Conservation (phyloP, 1,140 invertebrate genomes). For the Drosophila paulistorum region DNA sequence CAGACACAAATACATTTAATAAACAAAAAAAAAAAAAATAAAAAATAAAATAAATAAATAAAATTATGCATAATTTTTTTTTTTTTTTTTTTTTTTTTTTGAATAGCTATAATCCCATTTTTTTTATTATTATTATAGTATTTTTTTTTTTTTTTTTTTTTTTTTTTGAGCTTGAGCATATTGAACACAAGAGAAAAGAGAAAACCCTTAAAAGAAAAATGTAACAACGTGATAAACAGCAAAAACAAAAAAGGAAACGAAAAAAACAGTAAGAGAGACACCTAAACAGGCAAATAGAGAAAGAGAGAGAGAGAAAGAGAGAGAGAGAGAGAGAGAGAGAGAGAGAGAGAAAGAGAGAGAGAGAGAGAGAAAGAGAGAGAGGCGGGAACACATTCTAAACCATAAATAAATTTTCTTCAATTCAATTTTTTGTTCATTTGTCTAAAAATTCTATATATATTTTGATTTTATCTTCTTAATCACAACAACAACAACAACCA, state of each 20-base stretch:
- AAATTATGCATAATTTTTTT: constrained; percentile 39
- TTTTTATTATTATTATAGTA: constrained; percentile 24
- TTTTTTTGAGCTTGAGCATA: constrained; percentile 55
- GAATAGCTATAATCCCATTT: constrained; percentile 42
- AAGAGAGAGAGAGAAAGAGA: constrained; percentile 5
- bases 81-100: constrained; percentile 50
- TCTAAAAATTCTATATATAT: neutral
- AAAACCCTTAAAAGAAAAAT: constrained; percentile 41
- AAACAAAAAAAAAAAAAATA: neutral
- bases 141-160: constrained; percentile 41
- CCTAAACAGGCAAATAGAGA: constrained; percentile 11
- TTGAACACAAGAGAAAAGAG: constrained; percentile 23
- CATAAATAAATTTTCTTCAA: neutral
- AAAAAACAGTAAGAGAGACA: constrained; percentile 1
- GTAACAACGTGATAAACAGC: constrained; percentile 46
- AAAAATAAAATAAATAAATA: neutral
- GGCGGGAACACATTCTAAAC: neutral
- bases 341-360: neutral
- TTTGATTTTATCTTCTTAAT: constrained; percentile 5
- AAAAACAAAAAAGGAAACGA: constrained; percentile 25
- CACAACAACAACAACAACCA: neutral
- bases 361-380: neutral
- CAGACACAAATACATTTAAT: constrained; percentile 31
- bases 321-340: neutral
- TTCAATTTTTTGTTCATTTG: neutral